Conservation (phyloP, 1,140 invertebrate genomes). For the Drosophila insularis region DNA sequence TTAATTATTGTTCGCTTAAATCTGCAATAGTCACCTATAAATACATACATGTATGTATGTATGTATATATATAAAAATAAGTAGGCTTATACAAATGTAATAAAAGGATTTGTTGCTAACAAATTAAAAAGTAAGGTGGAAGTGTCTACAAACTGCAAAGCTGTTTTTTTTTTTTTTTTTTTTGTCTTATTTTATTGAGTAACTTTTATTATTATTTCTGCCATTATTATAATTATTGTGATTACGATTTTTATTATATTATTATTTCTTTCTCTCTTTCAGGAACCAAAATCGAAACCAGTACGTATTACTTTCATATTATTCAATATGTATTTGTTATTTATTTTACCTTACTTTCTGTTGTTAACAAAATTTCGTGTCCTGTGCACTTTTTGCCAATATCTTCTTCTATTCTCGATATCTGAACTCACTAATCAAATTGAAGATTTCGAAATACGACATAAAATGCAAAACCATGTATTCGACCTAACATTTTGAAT, state of each 20-base stretch:
- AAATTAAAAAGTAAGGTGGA: background rate
- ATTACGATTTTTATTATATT: conserved; percentile 38
- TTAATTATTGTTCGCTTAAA: conserved; percentile 9
- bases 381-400: too few relatives aligned
- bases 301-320: conserved; percentile 61
- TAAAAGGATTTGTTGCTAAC: too few relatives aligned
- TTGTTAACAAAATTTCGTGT: too few relatives aligned
- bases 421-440: background rate
- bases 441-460: conserved; percentile 1
- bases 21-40: conserved; percentile 4
- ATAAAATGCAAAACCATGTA: background rate
- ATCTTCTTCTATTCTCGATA: background rate
- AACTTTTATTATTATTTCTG: conserved; percentile 40
- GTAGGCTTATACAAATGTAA: background rate
- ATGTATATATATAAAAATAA: background rate
- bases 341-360: too few relatives aligned
- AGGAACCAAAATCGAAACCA: conserved; percentile 81
- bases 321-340: conserved; percentile 7
- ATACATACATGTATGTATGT: background rate
- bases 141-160: background rate
- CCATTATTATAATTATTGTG: conserved; percentile 33
- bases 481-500: background rate
- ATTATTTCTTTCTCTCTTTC: conserved; percentile 53
- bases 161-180: conserved; percentile 32
- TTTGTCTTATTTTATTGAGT: conserved; percentile 28